Evolutionary conservation across 1,140 invertebrate species (phyloP), one percentile per base, ranked within the genome.

Genomic region (Euwallacea similis): DNA sequence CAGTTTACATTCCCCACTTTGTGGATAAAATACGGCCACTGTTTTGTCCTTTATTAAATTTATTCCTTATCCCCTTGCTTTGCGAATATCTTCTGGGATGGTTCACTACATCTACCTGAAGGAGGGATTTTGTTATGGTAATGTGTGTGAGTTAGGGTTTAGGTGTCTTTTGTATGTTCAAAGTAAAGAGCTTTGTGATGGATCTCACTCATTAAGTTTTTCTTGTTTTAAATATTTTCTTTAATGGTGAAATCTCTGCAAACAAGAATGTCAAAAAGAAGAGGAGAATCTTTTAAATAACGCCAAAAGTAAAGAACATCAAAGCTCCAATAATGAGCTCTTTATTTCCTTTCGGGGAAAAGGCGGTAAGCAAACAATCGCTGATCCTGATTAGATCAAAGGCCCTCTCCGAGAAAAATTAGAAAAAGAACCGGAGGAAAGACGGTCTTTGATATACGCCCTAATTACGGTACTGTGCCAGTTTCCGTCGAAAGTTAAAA

Each of bases 371-470:
- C 64, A 66, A 66, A 66, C 64, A 66, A 58, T 58, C 54, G 61
- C 16, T 47, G 61, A 63, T 43, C 21, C 64, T 66, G 64, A 66
- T 66, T 66, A 58, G 64, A 66, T 66, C 64, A 66, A 66, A 63
- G 61, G 43, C 15, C 44, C 16, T 63, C 21, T 46, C 16, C 11
- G 42, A 21, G 59, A 61, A 10, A 61, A 61, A 61, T 42, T 61
- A 41, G 42, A 9, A 11, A 61, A 61, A 61, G 11, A 43, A n/a
- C 21, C 21, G 21, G 21, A 33, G 21, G 21, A 33, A 33, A 33
- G 21, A 33, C 21, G 21, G 21, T 33, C 21, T 33, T 33, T 33
- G 21, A 33, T 33, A 33, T 2, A 33, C 21, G 21, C 4, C 21
- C 21, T 33, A 33, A 33, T 33, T 33, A 33, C 21, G 21, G 21